Evolutionary conservation across 2,888 invertebrate species (phyloP).

Genomic region (Anthophora plumipes): DNA sequence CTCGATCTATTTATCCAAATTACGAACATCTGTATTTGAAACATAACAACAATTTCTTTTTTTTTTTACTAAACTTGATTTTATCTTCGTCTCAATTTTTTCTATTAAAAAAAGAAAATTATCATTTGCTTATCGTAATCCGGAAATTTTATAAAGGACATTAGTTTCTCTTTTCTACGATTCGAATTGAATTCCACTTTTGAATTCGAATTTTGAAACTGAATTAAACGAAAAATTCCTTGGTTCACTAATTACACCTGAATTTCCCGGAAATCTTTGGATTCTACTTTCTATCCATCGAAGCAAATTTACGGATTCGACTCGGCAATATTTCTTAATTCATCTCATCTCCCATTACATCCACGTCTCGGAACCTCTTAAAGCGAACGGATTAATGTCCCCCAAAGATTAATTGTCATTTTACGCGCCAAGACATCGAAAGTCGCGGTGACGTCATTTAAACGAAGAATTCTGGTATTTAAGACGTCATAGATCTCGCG

Average conservation of each 20-base stretch:
- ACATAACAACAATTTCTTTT: neutral
- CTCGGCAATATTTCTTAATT: too few species aligned
- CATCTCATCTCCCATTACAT: too few species aligned
- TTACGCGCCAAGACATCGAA: neutral
- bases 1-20: neutral
- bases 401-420: neutral
- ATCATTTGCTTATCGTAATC: neutral
- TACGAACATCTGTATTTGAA: neutral
- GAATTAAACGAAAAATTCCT: neutral
- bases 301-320: too few species aligned
- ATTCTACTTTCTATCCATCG: too few species aligned
- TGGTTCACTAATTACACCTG: neutral
- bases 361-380: too few species aligned
- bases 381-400: neutral
- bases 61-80: neutral
- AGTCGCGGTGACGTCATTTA: neutral
- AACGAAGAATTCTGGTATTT: neutral
- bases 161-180: neutral
- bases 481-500: neutral
- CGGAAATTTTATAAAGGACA: neutral
- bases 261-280: too few species aligned
- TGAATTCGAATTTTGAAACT: neutral
- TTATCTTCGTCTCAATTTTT: neutral
- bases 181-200: neutral
- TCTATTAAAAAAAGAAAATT: neutral